Conservation (phyloP, 2,797 vertebrate species). For the Enteromius unitaeniatus region DNA sequence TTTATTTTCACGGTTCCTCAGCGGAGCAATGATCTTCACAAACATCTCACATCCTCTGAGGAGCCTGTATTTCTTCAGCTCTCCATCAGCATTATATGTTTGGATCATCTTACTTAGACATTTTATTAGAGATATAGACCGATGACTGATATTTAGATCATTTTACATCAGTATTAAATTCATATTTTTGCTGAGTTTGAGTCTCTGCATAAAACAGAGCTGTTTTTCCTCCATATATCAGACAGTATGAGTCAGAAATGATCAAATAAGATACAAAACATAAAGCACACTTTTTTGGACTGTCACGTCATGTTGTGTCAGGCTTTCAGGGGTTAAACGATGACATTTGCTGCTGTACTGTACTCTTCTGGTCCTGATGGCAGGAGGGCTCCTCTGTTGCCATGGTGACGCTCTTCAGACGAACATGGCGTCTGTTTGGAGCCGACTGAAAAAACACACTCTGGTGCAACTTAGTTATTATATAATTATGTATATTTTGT, state of each 20-base stretch:
- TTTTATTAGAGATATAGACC: too few relatives aligned
- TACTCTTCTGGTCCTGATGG: background rate
- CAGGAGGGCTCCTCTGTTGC: conserved; percentile 1
- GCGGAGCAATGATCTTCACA: too few relatives aligned
- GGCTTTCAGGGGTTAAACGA: background rate
- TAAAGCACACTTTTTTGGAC: background rate
- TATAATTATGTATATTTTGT: background rate
- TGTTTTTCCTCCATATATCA: background rate
- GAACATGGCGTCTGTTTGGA: background rate
- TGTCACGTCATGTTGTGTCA: too few relatives aligned
- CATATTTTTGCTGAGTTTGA: too few relatives aligned
- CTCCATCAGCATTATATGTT: too few relatives aligned
- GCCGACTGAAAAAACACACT: background rate
- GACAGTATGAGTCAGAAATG: background rate
- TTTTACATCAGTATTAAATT: too few relatives aligned
- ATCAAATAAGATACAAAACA: background rate
- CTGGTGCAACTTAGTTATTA: background rate
- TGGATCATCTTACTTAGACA: too few relatives aligned
- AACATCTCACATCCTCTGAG: too few relatives aligned
- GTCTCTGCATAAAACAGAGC: too few relatives aligned
- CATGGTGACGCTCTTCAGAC: background rate
- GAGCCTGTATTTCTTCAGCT: background rate
- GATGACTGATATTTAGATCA: too few relatives aligned
- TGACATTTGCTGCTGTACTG: background rate
- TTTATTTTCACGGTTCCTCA: too few relatives aligned